Base-by-base conservation (phyloP, 1,140 invertebrate genomes). In the Anoplophora glabripennis region DNA sequence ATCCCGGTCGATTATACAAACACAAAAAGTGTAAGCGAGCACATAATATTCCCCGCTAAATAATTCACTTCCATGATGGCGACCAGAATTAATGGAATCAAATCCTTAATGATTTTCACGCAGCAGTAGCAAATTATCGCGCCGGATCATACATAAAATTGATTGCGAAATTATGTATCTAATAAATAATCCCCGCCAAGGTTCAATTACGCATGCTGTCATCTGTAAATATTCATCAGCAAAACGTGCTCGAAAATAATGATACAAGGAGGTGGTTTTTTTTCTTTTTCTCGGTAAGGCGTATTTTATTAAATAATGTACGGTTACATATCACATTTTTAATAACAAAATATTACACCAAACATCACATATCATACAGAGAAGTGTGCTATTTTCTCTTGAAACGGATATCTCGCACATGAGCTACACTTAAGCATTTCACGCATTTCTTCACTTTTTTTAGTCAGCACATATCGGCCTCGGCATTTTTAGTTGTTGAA, bases 121-220 rank as follows among this genome's bases (percentile, higher is more conserved):
- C 51, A 51, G 42, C 51, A 38, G 58, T 60, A 53, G 52, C 53
- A 60, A 54, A 55, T 60, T 60, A 60, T 60, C 58, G 46, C 53
- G 42, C 38, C 47, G 46, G 46, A 57, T 48, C 53, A 48, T 17
- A 40, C 47, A 52, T 56, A 47, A 57, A 56, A 57, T 57, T 62
- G 54, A 62, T 62, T 62, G 46, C 59, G 41, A 62, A 62, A 60
- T 54, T 60, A 60, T 51, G 46, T 55, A 53, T 42, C 49, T 33
- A 53, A 37, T 59, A 44, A 52, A 35, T 59, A 53, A 53, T 59
- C 33, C 49, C 44, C 51, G 42, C 49, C 57, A 53, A 14, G 40
- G 57, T 46, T 45, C 51, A 54, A 59, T 59, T 54, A 53, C 49
- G 37, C 48, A 59, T n/a, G 48, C 46, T 53, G 47, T 51, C 57